Percentiles rank a stretch among this genome's conserved stretches.
Conservation (phyloP, 2,113 vertebrate species). For the Zosterops japonicus region DNA sequence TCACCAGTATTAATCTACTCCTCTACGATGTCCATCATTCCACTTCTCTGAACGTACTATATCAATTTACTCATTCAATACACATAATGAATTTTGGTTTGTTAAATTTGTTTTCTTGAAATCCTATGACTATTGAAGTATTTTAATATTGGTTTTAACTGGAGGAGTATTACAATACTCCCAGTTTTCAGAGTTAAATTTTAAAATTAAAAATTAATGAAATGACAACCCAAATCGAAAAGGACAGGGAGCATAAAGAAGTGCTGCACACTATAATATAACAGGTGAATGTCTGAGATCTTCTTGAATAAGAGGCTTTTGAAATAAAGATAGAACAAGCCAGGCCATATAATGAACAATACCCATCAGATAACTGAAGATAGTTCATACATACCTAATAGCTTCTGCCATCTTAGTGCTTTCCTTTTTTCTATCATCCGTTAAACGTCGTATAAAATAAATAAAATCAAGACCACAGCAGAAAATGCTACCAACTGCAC, state of each 20-base stretch:
- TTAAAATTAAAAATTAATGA: background rate
- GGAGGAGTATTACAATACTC: background rate
- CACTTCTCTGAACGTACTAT: background rate
- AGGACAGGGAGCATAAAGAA: background rate
- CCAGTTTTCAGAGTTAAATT: background rate
- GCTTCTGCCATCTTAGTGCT: slow-evolving; percentile 97
- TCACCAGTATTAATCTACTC: background rate
- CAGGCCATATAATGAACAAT: background rate
- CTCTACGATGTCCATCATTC: background rate
- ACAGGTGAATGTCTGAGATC: background rate
- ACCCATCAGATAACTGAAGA: background rate
- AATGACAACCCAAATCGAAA: background rate
- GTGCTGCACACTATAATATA: rapidly evolving
- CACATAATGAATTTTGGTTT: background rate
- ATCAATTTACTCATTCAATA: background rate
- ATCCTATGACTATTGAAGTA: background rate
- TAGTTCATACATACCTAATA: slow-evolving; percentile 82
- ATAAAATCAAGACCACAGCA: slow-evolving; percentile 96
- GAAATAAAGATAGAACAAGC: background rate
- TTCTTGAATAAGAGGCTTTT: background rate
- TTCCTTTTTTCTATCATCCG: slow-evolving; percentile 93
- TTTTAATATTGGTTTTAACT: background rate
- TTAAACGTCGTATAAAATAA: slow-evolving; percentile 93
- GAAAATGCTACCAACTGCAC: slow-evolving; percentile 91
- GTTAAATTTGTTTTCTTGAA: background rate